Evolutionary conservation across 1,140 invertebrate genomes (phyloP).

Genomic region (Hyphantria cunea): DNA sequence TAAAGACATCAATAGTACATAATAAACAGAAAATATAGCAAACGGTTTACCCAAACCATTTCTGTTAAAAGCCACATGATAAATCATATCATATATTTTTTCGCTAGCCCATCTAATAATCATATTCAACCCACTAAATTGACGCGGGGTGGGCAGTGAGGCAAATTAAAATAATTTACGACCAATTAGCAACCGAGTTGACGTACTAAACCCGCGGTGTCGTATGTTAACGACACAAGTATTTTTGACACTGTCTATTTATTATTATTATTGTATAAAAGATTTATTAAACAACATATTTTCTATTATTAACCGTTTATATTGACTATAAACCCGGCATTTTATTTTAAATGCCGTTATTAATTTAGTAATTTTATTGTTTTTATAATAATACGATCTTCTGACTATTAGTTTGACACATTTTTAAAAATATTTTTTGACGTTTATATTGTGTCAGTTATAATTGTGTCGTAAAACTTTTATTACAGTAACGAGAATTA

Average conservation of each 20-base stretch:
- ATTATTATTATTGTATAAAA: slow-evolving; percentile 32
- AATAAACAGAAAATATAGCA: not conserved
- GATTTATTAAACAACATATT: slow-evolving; percentile 26
- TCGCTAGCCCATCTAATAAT: slow-evolving; percentile 35
- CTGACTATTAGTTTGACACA: slow-evolving; percentile 1
- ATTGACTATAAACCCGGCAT: slow-evolving; percentile 24
- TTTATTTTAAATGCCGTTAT: slow-evolving; percentile 22
- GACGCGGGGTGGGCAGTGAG: slow-evolving; percentile 39
- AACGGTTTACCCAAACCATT: not conserved
- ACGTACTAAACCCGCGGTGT: slow-evolving; percentile 45
- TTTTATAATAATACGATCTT: slow-evolving; percentile 19
- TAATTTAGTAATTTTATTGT: slow-evolving; percentile 24
- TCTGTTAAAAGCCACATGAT: not conserved
- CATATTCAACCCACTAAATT: slow-evolving; percentile 34
- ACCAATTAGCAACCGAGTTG: slow-evolving; percentile 49
- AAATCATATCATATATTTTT: slow-evolving; percentile 35
- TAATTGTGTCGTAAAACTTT: slow-evolving; percentile 4
- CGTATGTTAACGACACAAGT: slow-evolving; percentile 47
- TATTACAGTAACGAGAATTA: not conserved
- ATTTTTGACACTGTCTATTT: slow-evolving; percentile 47
- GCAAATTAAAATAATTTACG: slow-evolving; percentile 61
- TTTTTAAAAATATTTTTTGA: not conserved
- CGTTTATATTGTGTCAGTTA: slow-evolving; percentile 6
- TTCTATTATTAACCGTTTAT: slow-evolving; percentile 33
- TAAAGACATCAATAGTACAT: not conserved